Percentiles rank a stretch among this genome's conserved stretches.
phyloP scores from a whole-genome alignment of 2,888 invertebrate genomes.

The Dryobotodes eremita region DNA sequence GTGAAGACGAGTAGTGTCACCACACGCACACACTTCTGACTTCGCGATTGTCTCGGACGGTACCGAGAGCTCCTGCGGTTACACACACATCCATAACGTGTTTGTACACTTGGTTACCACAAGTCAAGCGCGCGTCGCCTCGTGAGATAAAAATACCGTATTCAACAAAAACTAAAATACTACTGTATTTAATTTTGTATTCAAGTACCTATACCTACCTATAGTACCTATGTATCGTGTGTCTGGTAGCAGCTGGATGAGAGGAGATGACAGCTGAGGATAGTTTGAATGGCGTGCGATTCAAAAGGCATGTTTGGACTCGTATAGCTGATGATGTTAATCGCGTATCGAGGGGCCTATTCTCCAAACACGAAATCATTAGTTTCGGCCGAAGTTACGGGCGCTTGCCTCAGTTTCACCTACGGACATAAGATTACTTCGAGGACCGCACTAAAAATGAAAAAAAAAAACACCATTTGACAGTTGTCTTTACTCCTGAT shows the following conservation, averaged over 20 bases:
- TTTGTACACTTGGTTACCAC: background rate
- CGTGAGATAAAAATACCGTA: background rate
- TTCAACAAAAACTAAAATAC: background rate
- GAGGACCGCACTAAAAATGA: no score
- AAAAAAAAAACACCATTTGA: no score
- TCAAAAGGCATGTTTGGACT: background rate
- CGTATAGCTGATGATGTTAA: background rate
- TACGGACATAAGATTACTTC: no score
- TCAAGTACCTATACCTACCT: background rate
- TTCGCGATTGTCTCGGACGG: background rate
- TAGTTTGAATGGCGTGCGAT: background rate
- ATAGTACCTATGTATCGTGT: no score
- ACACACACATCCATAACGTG: background rate
- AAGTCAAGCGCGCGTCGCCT: background rate
- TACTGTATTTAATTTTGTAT: background rate
- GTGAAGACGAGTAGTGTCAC: no score
- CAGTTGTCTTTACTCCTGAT: no score
- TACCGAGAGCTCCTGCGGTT: background rate
- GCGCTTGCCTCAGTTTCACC: no score
- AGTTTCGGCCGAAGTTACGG: no score
- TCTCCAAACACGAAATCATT: no score
- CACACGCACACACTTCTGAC: no score
- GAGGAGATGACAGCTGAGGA: no score
- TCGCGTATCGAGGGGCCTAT: no score
- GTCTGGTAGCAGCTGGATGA: background rate